Evolutionary conservation across 2,888 invertebrate species (phyloP).

Genomic region (Dryococelus australis): DNA sequence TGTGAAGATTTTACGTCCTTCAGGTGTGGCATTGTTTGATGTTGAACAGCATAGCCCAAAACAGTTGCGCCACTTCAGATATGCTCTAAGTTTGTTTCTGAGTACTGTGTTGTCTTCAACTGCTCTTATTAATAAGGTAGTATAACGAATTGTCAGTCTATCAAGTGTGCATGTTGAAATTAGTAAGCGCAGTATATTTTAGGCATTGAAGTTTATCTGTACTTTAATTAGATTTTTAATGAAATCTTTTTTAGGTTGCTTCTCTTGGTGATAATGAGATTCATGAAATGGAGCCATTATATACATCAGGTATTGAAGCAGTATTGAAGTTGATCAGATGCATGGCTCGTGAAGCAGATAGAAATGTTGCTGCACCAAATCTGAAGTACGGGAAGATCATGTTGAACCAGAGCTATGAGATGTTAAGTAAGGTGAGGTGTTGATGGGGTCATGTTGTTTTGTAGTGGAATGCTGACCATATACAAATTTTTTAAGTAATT

Average conservation of each 20-base stretch:
- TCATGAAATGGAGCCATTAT: conserved; percentile 65
- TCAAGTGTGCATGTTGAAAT: too few species aligned
- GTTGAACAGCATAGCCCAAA: conserved; percentile 71
- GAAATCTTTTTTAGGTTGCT: conserved; percentile 55
- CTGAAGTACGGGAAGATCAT: conserved; percentile 85
- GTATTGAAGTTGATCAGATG: conserved; percentile 72
- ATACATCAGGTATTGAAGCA: conserved; percentile 74
- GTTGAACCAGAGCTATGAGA: conserved; percentile 78
- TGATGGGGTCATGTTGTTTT: neutral
- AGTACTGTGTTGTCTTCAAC: conserved; percentile 72
- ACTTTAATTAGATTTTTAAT: too few species aligned
- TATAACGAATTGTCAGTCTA: neutral
- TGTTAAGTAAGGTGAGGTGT: conserved; percentile 72
- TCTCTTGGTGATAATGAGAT: conserved; percentile 61
- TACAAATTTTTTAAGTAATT: conserved; percentile 16
- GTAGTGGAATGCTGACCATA: neutral
- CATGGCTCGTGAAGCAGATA: conserved; percentile 69
- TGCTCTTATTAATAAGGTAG: conserved; percentile 71
- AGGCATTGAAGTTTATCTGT: too few species aligned
- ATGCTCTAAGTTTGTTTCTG: conserved; percentile 77
- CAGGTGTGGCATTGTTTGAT: conserved; percentile 67
- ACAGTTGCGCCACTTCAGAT: conserved; percentile 86
- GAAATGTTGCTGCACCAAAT: conserved; percentile 62
- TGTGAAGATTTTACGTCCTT: neutral
- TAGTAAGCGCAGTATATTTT: neutral